These are phyloP conservation scores for Zootoca vivipara DNA, from an alignment of 2,113 vertebrate species.

Conservation along the genomic window DNA sequence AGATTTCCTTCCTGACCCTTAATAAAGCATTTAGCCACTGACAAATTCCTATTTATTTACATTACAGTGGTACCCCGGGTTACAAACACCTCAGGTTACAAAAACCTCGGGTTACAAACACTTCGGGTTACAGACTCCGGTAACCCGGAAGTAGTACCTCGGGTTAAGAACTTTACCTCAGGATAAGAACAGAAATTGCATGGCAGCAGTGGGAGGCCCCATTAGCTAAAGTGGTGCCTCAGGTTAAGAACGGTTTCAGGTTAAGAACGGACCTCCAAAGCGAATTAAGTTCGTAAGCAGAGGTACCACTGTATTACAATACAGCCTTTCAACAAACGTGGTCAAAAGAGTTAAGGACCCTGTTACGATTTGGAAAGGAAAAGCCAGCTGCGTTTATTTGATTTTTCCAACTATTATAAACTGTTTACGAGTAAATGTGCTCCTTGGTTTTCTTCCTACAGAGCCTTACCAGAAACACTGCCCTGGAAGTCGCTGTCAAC, in stretches of 20 bases:
- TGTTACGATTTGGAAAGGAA: not conserved
- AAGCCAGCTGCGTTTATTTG: not conserved
- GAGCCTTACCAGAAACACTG: slow-evolving; percentile 93
- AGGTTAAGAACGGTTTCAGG: no score
- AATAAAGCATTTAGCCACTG: not conserved
- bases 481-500: slow-evolving; percentile 92
- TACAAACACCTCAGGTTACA: no score
- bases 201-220: no score
- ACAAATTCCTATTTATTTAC: not conserved
- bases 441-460: slow-evolving; percentile 65
- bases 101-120: no score
- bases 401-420: not conserved
- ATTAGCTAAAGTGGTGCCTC: no score
- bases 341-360: not conserved
- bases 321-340: not conserved
- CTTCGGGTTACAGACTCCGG: no score
- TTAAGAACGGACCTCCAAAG: no score
- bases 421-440: slow-evolving; percentile 16
- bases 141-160: no score
- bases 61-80: no score
- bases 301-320: not conserved
- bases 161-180: no score
- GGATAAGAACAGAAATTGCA: no score
- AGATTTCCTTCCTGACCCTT: not conserved
- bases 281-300: no score